phyloP scores from a whole-genome alignment of 2,888 invertebrate species.

The Norana najaformis region DNA sequence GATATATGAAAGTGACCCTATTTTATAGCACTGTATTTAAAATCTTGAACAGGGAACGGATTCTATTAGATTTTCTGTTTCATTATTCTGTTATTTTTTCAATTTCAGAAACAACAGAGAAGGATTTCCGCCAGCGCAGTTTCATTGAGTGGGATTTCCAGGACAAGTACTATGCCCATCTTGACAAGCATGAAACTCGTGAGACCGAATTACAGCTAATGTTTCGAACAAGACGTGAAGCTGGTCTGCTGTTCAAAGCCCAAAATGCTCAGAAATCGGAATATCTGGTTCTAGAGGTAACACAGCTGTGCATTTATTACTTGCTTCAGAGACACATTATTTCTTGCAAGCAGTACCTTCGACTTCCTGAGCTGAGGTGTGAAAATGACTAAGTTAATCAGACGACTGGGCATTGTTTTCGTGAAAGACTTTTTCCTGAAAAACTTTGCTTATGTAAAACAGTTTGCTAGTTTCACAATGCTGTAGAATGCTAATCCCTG shows the following conservation, averaged over 20 bases:
- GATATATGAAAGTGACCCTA: background rate
- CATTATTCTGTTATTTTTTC: background rate
- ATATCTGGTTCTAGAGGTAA: conserved; percentile 84
- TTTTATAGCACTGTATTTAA: no score
- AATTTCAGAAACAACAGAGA: conserved; percentile 54
- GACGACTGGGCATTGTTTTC: background rate
- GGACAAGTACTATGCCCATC: conserved; percentile 48
- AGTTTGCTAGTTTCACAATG: background rate
- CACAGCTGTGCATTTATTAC: conserved; percentile 26
- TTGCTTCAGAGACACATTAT: background rate
- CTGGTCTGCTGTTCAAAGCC: conserved; percentile 84
- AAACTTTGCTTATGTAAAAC: background rate
- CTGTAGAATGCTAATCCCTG: background rate
- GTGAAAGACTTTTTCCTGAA: no score
- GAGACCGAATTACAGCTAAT: conserved; percentile 84
- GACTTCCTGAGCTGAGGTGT: background rate
- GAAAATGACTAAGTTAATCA: background rate
- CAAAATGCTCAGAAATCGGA: conserved; percentile 49
- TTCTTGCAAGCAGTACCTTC: background rate
- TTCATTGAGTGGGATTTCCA: conserved; percentile 93
- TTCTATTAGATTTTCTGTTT: background rate
- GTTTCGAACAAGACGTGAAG: conserved; percentile 89
- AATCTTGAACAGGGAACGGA: background rate
- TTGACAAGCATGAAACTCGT: conserved; percentile 45
- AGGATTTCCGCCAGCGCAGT: conserved; percentile 86